These are phyloP conservation scores for Pagetopsis macropterus DNA, from an alignment of 2,797 vertebrate species.

Conservation along the genomic window DNA sequence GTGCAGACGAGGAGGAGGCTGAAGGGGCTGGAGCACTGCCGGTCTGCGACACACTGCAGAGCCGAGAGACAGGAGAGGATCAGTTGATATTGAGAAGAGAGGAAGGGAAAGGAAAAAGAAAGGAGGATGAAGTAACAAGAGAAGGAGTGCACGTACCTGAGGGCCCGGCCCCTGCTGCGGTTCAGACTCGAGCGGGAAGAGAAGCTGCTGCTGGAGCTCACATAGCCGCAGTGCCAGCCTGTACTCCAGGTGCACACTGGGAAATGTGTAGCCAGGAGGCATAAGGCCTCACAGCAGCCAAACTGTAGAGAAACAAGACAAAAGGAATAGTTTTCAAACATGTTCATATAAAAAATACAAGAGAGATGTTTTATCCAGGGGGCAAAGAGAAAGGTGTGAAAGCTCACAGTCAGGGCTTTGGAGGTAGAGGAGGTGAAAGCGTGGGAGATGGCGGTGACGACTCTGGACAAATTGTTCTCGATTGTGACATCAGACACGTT, in stretches of 20 bases:
- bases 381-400: neutral
- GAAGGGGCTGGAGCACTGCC: conserved; percentile 66
- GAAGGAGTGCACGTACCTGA: conserved; percentile 55
- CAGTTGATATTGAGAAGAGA: neutral
- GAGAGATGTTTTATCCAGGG: neutral
- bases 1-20: conserved; percentile 40
- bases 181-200: conserved; percentile 67
- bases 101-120: neutral
- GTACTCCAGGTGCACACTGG: conserved; percentile 93
- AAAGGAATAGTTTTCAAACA: neutral
- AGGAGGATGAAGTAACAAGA: neutral
- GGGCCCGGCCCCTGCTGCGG: conserved; percentile 69
- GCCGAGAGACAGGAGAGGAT: neutral
- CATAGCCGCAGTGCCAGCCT: conserved; percentile 96
- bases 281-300: conserved; percentile 96
- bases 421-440: conserved; percentile 92
- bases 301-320: conserved; percentile 80
- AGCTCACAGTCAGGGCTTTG: conserved; percentile 90
- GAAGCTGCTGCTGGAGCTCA: conserved; percentile 72
- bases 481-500: conserved; percentile 89
- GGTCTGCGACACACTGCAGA: conserved; percentile 86
- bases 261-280: conserved; percentile 89
- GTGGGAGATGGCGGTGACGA: conserved; percentile 90
- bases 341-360: neutral
- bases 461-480: conserved; percentile 96